Evolutionary conservation across 2,888 invertebrate species (phyloP), one percentile per base, ranked within the genome.

Genomic region (Cosmia trapezina): DNA sequence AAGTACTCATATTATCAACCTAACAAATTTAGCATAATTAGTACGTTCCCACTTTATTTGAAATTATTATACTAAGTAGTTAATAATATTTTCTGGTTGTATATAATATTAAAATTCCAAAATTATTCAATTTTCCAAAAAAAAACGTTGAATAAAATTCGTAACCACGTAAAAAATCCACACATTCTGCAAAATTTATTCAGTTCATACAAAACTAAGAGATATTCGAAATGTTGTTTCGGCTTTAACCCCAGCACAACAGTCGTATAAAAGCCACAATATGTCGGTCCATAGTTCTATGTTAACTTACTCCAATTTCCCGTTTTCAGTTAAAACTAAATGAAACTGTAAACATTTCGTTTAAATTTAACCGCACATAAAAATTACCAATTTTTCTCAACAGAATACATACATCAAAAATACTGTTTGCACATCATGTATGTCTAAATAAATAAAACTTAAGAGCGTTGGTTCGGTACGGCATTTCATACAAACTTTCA

Each of bases 281-380:
- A 64, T 47, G 54, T 63, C 1, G 14, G 70, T 76, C 33, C 19
- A 63, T 53, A 68, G 73, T 71, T 83, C 69, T 47, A 73, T 56
- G 69, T 67, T 66, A 73, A 80, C 70, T 54, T 28, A 33, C 43
- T 64, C 22, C 22, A 65, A 73, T 77, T 76, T 80, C 49, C 53
- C 41, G 47, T 56, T 83, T 71, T 57, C 19, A 12, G 7, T 11
- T 53, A 63, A 71, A 70, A 67, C 49, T 54, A n/a, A 56, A 53
- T 28, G 6, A 49, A 63, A 37, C 14, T 19, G 28, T 14, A 62
- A 74, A 65, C 6, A 60, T 73, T 73, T 61, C 11, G 22, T 64
- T 43, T 57, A 19, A n/a, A 28, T 28, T 28, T 2, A 28, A 28
- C 1, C 28, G 28, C 28, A 28, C 28, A 28, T 28, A 28, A 28